A percentile compares a stretch with the other conserved stretches of the same genome.
These are phyloP conservation scores for Anoncus sp. DNA, from an alignment of 2,888 invertebrate genomes.

Conservation along the genomic window DNA sequence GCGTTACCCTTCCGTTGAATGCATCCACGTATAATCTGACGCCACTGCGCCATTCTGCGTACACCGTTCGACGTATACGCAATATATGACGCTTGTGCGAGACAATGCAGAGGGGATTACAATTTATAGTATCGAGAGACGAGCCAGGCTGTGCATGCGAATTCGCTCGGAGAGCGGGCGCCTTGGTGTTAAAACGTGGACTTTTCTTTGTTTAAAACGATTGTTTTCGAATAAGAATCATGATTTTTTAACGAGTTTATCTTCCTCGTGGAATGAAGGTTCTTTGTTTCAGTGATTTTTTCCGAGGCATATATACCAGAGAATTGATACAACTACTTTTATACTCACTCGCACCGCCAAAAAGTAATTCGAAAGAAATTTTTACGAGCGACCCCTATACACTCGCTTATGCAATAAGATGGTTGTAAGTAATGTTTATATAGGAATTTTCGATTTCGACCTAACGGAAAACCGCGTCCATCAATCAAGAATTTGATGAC, in stretches of 20 bases:
- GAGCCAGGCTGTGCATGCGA: conserved; percentile 4
- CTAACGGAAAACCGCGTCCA: no score
- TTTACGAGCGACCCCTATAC: no score
- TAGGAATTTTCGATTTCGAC: no score
- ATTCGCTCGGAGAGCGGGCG: conserved; percentile 7
- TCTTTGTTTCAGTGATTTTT: background rate
- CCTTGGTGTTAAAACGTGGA: background rate
- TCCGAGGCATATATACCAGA: background rate
- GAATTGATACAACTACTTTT: no score
- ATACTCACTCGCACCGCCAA: no score
- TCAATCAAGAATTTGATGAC: no score
- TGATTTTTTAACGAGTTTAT: conserved; percentile 7
- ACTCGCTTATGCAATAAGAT: no score
- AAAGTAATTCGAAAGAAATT: no score
- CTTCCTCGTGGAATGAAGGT: background rate
- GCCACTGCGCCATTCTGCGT: conserved; percentile 32
- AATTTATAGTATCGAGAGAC: conserved; percentile 55
- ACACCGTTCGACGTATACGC: conserved; percentile 48
- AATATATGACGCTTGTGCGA: conserved; percentile 49
- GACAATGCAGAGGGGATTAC: conserved; percentile 61
- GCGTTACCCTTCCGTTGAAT: conserved; percentile 48
- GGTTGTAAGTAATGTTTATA: no score
- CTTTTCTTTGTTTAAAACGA: conserved; percentile 26
- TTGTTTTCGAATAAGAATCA: conserved; percentile 17
- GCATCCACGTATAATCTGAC: conserved; percentile 64